Base-by-base conservation (phyloP, 2,113 vertebrate genomes). In the Scomber colias region DNA sequence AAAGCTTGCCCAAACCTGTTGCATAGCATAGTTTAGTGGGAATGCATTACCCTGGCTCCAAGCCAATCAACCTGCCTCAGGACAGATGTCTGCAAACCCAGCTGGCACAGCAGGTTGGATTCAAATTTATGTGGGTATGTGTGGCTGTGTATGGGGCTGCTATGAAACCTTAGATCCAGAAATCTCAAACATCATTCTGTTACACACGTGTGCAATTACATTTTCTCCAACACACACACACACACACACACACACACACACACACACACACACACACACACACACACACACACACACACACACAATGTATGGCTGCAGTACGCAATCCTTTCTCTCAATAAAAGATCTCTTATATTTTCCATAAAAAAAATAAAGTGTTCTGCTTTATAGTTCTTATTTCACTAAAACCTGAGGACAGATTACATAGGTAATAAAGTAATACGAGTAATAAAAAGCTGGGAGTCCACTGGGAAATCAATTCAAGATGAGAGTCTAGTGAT, bases 401-500 rank as follows among this genome's bases (percentile, higher is more conserved):
- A 45, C 3, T 31, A 45, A 56, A 72, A 55, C 56, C 35, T 21
- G 5, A 74, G 51, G 15, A 74, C 11, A 80, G 24, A 75, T 65
- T 86, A 15, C 35, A 61, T 27, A 54, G 40, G 15, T 74, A 65
- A 68, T 48, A 53, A 55, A 19, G 30, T 75, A 31, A 57, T 17
- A 59, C 14, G 15, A 51, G 24, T 56, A 71, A 68, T 79, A 65
- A 59, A 75, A 68, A 24, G 49, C 55, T 46, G 21, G 19, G 3
- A 53, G 5, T 14, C 24, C 53, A 61, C 10, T 65, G 27, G 53
- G 65, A 82, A 79, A 84, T 75, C 24, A 15, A 75, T 74, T 74
- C 45, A 62, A 54, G 27, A 82, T 69, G 44, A 62, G 24, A 83
- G 44, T 30, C n/a, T 56, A 17, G 15, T 55, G 46, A 45, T n/a